A percentile compares a stretch with the other conserved stretches of the same genome.
Evolutionary conservation across 30 jellyfish, hydroid and myxozoan species (phyloP).

Genomic region (Aurelia aurita complex sp. Pacific): DNA sequence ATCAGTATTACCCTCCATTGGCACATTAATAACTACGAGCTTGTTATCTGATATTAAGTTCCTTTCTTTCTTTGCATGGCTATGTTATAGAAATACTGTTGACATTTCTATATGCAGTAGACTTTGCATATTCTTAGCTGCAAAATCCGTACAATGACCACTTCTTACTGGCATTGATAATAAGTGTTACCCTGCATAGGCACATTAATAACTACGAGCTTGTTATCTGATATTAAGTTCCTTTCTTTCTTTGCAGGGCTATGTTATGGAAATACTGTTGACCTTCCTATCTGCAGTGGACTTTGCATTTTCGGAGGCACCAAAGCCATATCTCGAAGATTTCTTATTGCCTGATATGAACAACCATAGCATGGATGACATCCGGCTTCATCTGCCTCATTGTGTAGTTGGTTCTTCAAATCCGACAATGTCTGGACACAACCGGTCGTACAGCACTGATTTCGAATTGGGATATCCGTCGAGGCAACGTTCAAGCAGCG

Average conservation of each 20-base stretch:
- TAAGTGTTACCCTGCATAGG: neutral
- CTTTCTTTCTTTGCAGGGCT: constrained; percentile 70
- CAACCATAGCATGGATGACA: constrained; percentile 67
- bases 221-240: too few species aligned
- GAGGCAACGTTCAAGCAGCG: constrained; percentile 78
- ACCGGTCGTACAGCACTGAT: constrained; percentile 83
- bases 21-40: too few species aligned
- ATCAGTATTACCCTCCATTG: neutral
- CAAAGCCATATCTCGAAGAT: constrained; percentile 69
- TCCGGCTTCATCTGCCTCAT: constrained; percentile 45
- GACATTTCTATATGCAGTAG: constrained; percentile 88
- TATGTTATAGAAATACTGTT: constrained; percentile 73
- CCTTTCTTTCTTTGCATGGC: neutral
- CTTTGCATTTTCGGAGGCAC: constrained; percentile 83
- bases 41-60: too few species aligned
- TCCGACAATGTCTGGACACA: constrained; percentile 65
- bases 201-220: too few species aligned
- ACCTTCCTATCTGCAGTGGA: constrained; percentile 93
- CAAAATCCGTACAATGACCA: constrained; percentile 61
- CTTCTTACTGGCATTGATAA: neutral
- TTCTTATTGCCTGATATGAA: constrained; percentile 26
- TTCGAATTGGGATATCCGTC: constrained; percentile 64
- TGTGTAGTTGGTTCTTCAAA: constrained; percentile 8
- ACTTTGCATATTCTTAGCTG: constrained; percentile 75
- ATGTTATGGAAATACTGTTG: constrained; percentile 87